phyloP scores from a whole-genome alignment of 1,140 invertebrate genomes.

The Tetramorium alpestre region DNA sequence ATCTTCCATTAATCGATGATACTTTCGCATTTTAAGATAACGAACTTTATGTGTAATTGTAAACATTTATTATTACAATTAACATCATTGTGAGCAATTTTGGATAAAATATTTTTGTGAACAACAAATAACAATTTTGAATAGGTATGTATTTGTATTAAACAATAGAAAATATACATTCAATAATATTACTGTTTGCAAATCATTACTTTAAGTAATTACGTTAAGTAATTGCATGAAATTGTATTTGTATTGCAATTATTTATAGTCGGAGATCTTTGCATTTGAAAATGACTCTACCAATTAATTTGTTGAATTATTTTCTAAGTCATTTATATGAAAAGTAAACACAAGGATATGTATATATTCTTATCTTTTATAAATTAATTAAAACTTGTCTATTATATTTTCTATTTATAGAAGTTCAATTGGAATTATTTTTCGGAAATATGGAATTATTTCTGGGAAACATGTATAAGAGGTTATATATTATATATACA shows the following conservation, averaged over 20 bases:
- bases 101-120: background rate
- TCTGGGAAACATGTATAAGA: background rate
- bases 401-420: background rate
- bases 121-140: constrained; percentile 16
- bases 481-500: too few species aligned
- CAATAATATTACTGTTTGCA: background rate
- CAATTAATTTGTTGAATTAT: background rate
- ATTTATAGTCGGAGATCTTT: background rate
- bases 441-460: background rate
- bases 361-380: background rate
- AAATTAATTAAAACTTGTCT: background rate
- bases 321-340: background rate
- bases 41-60: too few species aligned
- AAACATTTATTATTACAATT: too few species aligned
- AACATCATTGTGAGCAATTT: background rate
- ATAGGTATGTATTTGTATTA: background rate
- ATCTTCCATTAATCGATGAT: constrained; percentile 27
- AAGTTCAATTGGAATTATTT: background rate
- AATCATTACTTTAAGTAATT: background rate
- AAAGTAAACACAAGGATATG: background rate
- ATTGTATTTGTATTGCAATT: constrained; percentile 20
- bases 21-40: background rate
- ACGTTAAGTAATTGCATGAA: background rate
- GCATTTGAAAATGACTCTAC: background rate
- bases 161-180: background rate